Evolutionary conservation across 2,113 vertebrate species (phyloP), one percentile per base, ranked within the genome.

Genomic region (Siniperca knerii): DNA sequence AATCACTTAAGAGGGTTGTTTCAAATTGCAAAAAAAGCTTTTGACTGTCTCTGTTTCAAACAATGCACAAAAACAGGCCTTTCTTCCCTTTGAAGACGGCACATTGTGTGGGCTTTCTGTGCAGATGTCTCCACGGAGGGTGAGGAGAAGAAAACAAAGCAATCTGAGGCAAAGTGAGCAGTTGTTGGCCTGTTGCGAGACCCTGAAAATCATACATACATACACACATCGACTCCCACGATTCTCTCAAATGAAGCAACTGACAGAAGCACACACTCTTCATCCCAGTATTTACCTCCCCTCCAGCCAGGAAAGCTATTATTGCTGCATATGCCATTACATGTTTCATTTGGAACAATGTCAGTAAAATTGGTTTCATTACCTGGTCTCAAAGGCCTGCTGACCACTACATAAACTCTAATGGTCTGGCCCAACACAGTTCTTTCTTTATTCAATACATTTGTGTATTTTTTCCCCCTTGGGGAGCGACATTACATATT

Each of bases 221-320:
- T 33, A 78, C 52, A 25, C 55, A 67, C 0, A 42, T 72, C 18
- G 3, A 35, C 61, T 69, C 61, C 67, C 61, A 66, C 46, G 21
- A 35, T 15, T 72, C 50, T 0, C 15, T 54, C 35, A 52, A 42
- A 48, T 52, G 37, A 66, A 66, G 46, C 42, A 13, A n/a, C 44
- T 71, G 68, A 87, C 40, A 44, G 57, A 69, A 71, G 77, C 79
- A 82, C 46, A 23, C 21, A 3, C 37, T 54, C 74, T 4, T 9
- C 75, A 21, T 74, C 88, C 13, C 8, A 35, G 64, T 70, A 46
- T 81, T 73, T 46, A 40, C 62, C 75, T 58, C 55, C 84, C 89
- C 89, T 82, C 25, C 61, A 87, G 90, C 79, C 55, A 77, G 64
- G 35, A 87, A 91, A 79, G 52, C 87, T 21, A 90, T 91, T 92